phyloP scores from a whole-genome alignment of 1,140 invertebrate genomes.

The Apocrypta bakeri region DNA sequence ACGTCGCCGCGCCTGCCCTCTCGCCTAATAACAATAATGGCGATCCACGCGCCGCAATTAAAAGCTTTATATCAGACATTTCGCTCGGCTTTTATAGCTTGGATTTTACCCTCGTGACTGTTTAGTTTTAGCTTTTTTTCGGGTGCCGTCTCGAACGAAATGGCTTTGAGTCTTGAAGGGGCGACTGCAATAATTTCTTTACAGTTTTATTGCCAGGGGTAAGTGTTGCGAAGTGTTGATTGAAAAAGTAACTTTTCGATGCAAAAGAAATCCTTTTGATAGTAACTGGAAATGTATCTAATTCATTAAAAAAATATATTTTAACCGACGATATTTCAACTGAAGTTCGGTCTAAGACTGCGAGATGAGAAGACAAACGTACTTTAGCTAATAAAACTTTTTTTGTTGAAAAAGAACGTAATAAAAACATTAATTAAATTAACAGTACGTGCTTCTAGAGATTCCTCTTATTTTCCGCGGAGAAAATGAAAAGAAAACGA shows the following conservation, averaged over 20 bases:
- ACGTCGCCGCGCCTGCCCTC: neutral
- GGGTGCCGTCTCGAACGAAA: neutral
- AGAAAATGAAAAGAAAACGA: neutral
- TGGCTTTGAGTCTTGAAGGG: neutral
- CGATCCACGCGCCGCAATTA: conserved; percentile 4
- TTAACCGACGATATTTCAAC: no score
- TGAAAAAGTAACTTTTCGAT: no score
- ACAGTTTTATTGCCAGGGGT: neutral
- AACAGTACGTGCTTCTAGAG: no score
- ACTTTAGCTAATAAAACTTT: no score
- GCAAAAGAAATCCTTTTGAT: neutral
- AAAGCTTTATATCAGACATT: neutral
- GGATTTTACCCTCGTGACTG: neutral
- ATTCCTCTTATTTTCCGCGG: neutral
- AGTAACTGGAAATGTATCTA: no score
- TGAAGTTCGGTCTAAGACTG: no score
- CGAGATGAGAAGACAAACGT: no score
- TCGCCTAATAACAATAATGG: conserved; percentile 27
- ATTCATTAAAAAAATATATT: no score
- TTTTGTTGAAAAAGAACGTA: no score
- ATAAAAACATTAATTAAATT: no score
- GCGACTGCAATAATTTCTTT: neutral
- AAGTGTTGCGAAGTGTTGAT: no score
- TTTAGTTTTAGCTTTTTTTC: neutral
- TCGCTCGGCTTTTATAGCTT: conserved; percentile 5